A percentile compares a stretch with the other conserved stretches of the same genome.
These are phyloP conservation scores for Neodontobutis hainanensis DNA, from an alignment of 2,113 vertebrate genomes.

Conservation along the genomic window DNA sequence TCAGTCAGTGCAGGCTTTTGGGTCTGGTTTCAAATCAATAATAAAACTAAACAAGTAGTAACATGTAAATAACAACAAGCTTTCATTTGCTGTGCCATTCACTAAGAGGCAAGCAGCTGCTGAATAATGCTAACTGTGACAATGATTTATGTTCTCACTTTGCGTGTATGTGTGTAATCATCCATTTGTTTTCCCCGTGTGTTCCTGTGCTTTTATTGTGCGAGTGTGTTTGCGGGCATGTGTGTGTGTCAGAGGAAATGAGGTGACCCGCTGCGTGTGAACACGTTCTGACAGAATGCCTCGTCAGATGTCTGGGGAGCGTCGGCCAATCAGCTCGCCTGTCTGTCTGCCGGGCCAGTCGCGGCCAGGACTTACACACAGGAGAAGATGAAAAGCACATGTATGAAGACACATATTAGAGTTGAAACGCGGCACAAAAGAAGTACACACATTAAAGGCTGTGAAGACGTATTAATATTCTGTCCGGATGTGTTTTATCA, in stretches of 20 bases:
- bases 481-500: constrained; percentile 4
- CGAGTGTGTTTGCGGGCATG: constrained; percentile 5
- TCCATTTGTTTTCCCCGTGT: constrained; percentile 1
- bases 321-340: constrained; percentile 49
- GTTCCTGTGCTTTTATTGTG: constrained; percentile 18
- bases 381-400: background rate
- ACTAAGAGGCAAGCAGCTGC: constrained; percentile 34
- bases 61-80: constrained; percentile 54
- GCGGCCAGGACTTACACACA: constrained; percentile 11
- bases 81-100: constrained; percentile 25
- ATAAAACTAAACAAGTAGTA: constrained; percentile 45
- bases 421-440: constrained; percentile 20
- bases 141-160: constrained; percentile 42
- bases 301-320: constrained; percentile 61
- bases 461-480: constrained; percentile 20
- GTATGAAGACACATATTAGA: background rate
- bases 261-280: constrained; percentile 58
- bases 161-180: constrained; percentile 3
- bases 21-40: constrained; percentile 32
- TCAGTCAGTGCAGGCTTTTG: background rate
- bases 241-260: constrained; percentile 42
- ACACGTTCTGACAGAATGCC: constrained; percentile 56
- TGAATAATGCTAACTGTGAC: constrained; percentile 57
- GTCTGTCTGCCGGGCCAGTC: constrained; percentile 36
- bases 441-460: constrained; percentile 12